Evolutionary conservation across 2,113 vertebrate species (phyloP).

Genomic region (Indicator indicator): DNA sequence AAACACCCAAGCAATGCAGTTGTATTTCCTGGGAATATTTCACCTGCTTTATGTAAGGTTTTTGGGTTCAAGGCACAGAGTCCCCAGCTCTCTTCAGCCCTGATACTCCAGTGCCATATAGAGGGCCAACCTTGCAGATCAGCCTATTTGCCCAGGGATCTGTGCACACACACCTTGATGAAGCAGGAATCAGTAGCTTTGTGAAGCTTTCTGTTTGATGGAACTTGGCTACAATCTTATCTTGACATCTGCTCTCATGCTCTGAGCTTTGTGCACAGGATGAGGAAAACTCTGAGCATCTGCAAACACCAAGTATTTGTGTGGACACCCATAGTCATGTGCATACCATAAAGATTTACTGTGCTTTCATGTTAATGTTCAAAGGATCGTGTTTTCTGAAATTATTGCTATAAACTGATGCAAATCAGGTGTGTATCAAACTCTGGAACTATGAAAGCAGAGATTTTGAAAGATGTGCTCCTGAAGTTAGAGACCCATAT

Average conservation of each 20-base stretch:
- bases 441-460: background rate
- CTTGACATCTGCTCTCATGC: background rate
- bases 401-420: background rate
- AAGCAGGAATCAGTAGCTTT: background rate
- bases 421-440: background rate
- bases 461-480: background rate
- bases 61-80: background rate
- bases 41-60: background rate
- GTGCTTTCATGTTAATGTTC: background rate
- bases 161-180: accelerated
- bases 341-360: background rate
- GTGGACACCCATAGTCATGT: background rate
- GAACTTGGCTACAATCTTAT: background rate
- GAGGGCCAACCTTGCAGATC: background rate
- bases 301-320: background rate
- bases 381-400: background rate
- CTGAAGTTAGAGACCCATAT: background rate
- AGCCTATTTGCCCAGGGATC: background rate
- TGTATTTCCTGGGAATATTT: background rate
- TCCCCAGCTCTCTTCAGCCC: background rate
- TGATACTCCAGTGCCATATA: background rate
- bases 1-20: accelerated
- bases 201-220: background rate
- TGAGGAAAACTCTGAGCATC: background rate
- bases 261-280: background rate